A percentile compares a stretch with the other conserved stretches of the same genome.
Conservation (phyloP, 2,797 vertebrate genomes). For the Urophycis tenuis region DNA sequence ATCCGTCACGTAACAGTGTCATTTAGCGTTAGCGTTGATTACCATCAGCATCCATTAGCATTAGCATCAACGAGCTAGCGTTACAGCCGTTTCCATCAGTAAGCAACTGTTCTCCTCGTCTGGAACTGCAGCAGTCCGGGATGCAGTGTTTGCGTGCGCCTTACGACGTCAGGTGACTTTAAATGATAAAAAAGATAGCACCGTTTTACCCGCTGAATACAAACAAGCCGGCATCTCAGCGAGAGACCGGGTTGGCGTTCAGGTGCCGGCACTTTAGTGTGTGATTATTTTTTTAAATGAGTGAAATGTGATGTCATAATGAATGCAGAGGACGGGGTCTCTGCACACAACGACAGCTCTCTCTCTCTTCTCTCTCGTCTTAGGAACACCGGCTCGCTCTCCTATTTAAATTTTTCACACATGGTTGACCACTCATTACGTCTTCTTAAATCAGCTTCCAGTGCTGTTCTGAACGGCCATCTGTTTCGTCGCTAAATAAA, state of each 20-base stretch:
- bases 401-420: neutral
- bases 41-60: neutral
- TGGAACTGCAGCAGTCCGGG: neutral
- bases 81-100: no score
- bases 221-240: neutral
- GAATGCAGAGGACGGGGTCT: neutral
- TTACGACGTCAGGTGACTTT: neutral
- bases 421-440: neutral
- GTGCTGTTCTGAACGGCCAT: neutral
- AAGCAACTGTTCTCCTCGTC: neutral
- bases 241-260: neutral
- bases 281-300: neutral
- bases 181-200: neutral
- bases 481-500: neutral
- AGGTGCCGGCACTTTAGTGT: neutral
- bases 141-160: neutral
- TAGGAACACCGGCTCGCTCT: neutral
- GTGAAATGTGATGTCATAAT: neutral
- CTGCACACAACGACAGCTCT: neutral
- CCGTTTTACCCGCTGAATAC: neutral
- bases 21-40: neutral
- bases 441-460: constrained; percentile 1
- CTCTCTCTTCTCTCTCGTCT: constrained; percentile 1
- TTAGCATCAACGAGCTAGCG: neutral
- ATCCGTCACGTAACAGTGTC: neutral